Base-by-base conservation (phyloP, 2,888 invertebrate species). In the Gortyna flavago region DNA sequence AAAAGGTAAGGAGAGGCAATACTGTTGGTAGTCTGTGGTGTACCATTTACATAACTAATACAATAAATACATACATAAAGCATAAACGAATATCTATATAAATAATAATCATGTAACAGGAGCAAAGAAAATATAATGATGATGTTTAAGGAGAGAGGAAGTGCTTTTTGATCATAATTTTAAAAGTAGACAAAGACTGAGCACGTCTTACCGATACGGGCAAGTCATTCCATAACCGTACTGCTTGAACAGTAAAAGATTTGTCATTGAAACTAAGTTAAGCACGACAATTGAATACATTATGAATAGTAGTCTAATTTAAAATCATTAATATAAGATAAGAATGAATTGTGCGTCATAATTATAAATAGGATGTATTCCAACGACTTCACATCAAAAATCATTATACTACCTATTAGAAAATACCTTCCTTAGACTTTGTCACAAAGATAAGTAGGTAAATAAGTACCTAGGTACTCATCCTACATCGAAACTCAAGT, bases 381-480 rank as follows among this genome's bases (percentile, higher is more conserved):
- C 25, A 54, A 35, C 35, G 32, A 41, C 32, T 11, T 54, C 1
- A 41, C 18, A 11, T 25, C n/a, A 41, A 38, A 48, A 72, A 41
- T 62, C 32, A 61, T 48, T 48, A 48, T 54, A 1, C 4, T 54
- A 54, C 29, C 21, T 21, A 18, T n/a, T 44, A 62, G 11, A 32
- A 64, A 64, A 44, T 44, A n/a, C 35, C 3, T 16, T 44, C 16
- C 51, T 73, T 54, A 35, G 25, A 21, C 25, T 48, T 57, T 57
- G 1, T 35, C 2, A 25, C 32, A 41, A 48, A 35, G 41, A 13
- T 54, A 35, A 51, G 35, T 48, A 32, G 11, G 54, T 48, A 7
- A 41, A 35, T 72, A 29, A 29, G 77, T 57, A 72, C 25, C 8
- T 38, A 54, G 8, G 54, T n/a, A 21, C 44, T 80, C 41, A 38